phyloP scores from a whole-genome alignment of 35 echinoderm and acorn worm species.

The Chiridota heheva region DNA sequence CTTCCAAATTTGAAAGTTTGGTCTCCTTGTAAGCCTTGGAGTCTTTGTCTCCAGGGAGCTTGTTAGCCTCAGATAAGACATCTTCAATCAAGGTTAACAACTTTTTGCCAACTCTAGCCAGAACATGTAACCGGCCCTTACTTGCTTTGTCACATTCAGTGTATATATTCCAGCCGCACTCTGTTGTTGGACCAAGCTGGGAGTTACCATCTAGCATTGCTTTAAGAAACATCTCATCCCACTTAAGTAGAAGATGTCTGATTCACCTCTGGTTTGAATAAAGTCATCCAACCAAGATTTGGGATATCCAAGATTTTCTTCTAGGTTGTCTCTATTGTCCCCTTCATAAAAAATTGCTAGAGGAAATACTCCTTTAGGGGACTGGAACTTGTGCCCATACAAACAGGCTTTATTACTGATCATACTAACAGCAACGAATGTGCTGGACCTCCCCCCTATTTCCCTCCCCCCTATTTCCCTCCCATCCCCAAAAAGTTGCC shows the following conservation, averaged over 20 bases:
- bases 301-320: conserved; percentile 35
- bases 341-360: conserved; percentile 45
- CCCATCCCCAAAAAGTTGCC: conserved; percentile 37
- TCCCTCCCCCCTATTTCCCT: conserved; percentile 50
- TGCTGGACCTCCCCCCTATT: conserved; percentile 39
- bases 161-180: conserved; percentile 24
- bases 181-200: conserved; percentile 22
- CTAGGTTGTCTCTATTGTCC: conserved; percentile 43
- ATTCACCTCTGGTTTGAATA: neutral
- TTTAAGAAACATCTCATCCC: conserved; percentile 47
- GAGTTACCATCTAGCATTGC: conserved; percentile 20
- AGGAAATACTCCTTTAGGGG: conserved; percentile 19
- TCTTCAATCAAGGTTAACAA: conserved; percentile 9
- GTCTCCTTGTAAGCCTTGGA: no score
- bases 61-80: neutral
- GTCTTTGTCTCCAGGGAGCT: neutral
- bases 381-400: conserved; percentile 14
- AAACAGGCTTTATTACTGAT: conserved; percentile 13
- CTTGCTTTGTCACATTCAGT: neutral
- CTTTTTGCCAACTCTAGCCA: conserved; percentile 6
- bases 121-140: neutral
- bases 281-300: conserved; percentile 12
- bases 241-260: neutral
- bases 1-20: no score
- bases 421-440: conserved; percentile 11